Conservation (phyloP, 2,888 invertebrate genomes). For the Agapostemon virescens region DNA sequence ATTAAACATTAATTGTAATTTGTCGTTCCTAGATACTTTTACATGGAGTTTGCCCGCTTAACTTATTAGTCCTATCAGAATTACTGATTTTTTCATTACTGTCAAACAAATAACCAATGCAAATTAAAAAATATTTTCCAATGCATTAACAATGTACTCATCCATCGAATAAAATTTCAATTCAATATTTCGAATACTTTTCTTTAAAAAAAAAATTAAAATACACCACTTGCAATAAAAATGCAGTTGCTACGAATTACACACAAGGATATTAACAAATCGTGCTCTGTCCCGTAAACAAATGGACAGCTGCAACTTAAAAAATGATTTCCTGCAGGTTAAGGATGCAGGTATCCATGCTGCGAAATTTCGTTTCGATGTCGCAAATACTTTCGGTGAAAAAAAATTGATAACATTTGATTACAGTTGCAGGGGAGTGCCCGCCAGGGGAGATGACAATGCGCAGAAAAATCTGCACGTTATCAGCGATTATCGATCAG, state of each 20-base stretch:
- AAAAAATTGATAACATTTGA: background rate
- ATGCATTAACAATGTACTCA: too few relatives aligned
- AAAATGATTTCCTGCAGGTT: background rate
- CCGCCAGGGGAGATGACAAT: background rate
- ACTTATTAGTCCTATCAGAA: background rate
- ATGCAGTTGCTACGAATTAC: too few relatives aligned
- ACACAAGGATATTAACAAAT: background rate
- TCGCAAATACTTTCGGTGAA: background rate
- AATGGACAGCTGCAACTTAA: background rate
- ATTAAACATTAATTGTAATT: slow-evolving; percentile 40
- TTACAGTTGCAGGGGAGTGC: background rate
- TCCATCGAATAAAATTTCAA: too few relatives aligned
- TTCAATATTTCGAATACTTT: too few relatives aligned
- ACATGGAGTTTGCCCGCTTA: background rate
- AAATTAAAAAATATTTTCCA: too few relatives aligned
- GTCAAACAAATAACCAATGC: too few relatives aligned
- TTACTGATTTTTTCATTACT: background rate
- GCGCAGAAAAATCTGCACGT: background rate
- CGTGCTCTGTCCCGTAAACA: background rate
- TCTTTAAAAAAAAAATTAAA: too few relatives aligned
- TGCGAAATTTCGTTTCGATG: background rate
- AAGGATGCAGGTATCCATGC: background rate
- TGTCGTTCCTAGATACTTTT: slow-evolving; percentile 15
- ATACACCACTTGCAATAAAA: too few relatives aligned
- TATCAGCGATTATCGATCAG: background rate